Percentiles rank a stretch among this genome's conserved stretches.
Conservation (phyloP, 2,888 invertebrate genomes). For the Megamerina dolium region DNA sequence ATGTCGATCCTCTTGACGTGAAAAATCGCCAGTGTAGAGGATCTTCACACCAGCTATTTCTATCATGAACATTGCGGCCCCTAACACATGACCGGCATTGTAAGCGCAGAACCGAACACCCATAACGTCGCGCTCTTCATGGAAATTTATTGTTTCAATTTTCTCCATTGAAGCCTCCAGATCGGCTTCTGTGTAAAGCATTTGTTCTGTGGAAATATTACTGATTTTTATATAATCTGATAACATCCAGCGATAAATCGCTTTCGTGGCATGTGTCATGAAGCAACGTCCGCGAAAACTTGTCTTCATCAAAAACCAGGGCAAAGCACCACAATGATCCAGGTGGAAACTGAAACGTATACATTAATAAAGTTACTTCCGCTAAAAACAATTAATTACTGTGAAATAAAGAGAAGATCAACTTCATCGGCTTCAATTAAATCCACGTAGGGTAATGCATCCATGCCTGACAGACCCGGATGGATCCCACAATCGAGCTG, state of each 20-base stretch:
- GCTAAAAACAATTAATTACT: conserved; percentile 55
- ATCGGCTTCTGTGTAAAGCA: conserved; percentile 96
- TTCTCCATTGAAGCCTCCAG: conserved; percentile 97
- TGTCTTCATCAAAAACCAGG: conserved; percentile 96
- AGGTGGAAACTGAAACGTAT: conserved; percentile 77
- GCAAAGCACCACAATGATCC: conserved; percentile 96
- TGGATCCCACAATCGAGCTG: conserved; percentile 94
- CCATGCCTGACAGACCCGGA: conserved; percentile 94
- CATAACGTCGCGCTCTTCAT: conserved; percentile 94
- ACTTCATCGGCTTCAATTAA: conserved; percentile 96
- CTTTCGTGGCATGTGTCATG: conserved; percentile 99
- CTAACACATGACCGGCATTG: conserved; percentile 97
- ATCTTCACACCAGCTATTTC: conserved; percentile 98
- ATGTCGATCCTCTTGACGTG: conserved; percentile 96
- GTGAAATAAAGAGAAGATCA: conserved; percentile 87
- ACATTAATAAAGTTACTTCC: neutral
- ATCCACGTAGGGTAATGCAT: conserved; percentile 96
- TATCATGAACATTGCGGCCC: conserved; percentile 99
- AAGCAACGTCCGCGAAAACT: conserved; percentile 96
- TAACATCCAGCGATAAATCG: conserved; percentile 95
- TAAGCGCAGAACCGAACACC: conserved; percentile 98
- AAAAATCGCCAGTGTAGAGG: conserved; percentile 97
- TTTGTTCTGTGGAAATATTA: conserved; percentile 93
- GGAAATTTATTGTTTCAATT: conserved; percentile 97
- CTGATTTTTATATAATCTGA: conserved; percentile 99